These are phyloP conservation scores for Drosophila limbata DNA, from an alignment of 2,888 invertebrate species.

Conservation along the genomic window DNA sequence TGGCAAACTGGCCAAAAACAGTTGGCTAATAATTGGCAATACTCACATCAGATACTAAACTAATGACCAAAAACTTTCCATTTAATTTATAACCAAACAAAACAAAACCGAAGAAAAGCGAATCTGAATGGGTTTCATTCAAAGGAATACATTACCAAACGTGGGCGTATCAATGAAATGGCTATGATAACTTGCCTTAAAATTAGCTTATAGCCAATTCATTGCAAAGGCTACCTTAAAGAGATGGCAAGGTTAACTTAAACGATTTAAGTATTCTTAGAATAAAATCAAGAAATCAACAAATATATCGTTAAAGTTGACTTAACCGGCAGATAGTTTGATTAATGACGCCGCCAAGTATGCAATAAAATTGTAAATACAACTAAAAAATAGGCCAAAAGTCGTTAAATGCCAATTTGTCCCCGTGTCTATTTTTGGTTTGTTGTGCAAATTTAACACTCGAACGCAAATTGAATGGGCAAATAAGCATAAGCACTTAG, in stretches of 20 bases:
- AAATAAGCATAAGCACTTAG: slow-evolving; percentile 24
- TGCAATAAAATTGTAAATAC: slow-evolving; percentile 30
- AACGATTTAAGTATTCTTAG: background rate
- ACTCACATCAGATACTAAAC: slow-evolving; percentile 7
- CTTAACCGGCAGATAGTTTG: background rate
- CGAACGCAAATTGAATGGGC: slow-evolving; percentile 36
- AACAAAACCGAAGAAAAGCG: background rate
- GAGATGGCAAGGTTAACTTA: background rate
- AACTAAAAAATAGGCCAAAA: slow-evolving; percentile 5
- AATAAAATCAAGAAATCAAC: background rate
- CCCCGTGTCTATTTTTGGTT: slow-evolving; percentile 23
- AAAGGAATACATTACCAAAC: background rate
- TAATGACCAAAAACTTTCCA: slow-evolving; percentile 14
- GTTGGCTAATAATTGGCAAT: slow-evolving; percentile 20
- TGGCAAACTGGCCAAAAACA: slow-evolving; percentile 18
- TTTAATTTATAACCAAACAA: slow-evolving; percentile 1
- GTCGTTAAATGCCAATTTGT: slow-evolving; percentile 41
- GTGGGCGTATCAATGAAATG: slow-evolving; percentile 13
- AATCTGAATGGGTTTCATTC: slow-evolving; percentile 1
- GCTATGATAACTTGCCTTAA: slow-evolving; percentile 5
- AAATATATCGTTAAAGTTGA: background rate
- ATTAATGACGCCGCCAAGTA: slow-evolving; percentile 36
- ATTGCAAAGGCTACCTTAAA: background rate
- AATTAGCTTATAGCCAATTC: background rate
- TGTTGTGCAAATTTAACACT: slow-evolving; percentile 16